Conservation (phyloP, 2,797 vertebrate genomes). For the Neoniphon sammara region DNA sequence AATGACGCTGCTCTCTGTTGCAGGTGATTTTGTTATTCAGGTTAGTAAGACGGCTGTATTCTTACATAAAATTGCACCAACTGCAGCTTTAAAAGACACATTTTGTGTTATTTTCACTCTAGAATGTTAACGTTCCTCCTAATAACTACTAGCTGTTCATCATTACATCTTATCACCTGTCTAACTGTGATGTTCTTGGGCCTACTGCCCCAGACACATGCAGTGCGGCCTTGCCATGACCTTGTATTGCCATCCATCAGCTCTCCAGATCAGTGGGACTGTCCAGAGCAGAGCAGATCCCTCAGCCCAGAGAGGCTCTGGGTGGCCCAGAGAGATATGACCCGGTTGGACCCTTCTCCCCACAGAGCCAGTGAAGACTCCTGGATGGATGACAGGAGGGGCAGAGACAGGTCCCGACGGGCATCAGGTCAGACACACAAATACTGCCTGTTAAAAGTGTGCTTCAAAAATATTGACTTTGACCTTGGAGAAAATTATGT, state of each 20-base stretch:
- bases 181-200: background rate
- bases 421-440: conserved; percentile 72
- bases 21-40: background rate
- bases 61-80: background rate
- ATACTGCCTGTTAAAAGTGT: background rate
- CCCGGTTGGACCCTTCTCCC: conserved; percentile 75
- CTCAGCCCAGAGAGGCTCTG: conserved; percentile 48
- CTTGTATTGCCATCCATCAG: conserved; percentile 33
- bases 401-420: conserved; percentile 72
- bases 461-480: background rate
- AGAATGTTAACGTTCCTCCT: too few relatives aligned
- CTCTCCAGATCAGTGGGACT: conserved; percentile 48
- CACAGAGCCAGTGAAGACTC: conserved; percentile 59
- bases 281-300: conserved; percentile 49
- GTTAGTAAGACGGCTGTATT: background rate
- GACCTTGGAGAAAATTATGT: background rate
- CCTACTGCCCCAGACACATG: background rate
- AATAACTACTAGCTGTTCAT: too few relatives aligned
- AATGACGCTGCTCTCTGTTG: background rate
- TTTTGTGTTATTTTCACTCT: too few relatives aligned
- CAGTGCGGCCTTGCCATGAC: background rate
- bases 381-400: conserved; percentile 78
- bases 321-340: conserved; percentile 73
- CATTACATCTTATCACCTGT: too few relatives aligned
- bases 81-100: background rate